Percentiles rank a stretch among this genome's conserved stretches.
phyloP scores from a whole-genome alignment of 2,888 invertebrate genomes.

The Beris morrisii region DNA sequence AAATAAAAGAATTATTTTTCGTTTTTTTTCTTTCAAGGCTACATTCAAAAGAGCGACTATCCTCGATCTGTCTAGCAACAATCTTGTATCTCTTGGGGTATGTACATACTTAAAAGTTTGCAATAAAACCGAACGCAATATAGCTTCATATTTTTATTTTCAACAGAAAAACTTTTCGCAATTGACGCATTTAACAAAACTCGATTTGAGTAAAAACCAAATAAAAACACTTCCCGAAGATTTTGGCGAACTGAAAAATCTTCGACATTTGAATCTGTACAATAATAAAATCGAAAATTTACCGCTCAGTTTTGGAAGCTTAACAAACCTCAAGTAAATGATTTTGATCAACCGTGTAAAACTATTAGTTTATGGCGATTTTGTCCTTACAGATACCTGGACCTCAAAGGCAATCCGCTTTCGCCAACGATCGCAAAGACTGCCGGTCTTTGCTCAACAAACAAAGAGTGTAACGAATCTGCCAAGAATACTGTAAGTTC shows the following conservation, averaged over 20 bases:
- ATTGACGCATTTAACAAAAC: conserved; percentile 66
- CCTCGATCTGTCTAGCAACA: conserved; percentile 74
- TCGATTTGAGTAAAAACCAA: conserved; percentile 78
- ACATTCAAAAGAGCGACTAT: conserved; percentile 65
- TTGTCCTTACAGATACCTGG: conserved; percentile 64
- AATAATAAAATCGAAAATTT: conserved; percentile 66
- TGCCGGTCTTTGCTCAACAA: conserved; percentile 74
- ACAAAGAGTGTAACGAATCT: conserved; percentile 70
- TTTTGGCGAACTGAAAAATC: conserved; percentile 69
- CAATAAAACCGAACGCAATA: conserved; percentile 5
- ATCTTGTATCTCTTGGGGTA: conserved; percentile 66
- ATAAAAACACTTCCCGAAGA: conserved; percentile 71
- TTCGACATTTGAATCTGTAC: conserved; percentile 74
- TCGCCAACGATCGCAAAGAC: conserved; percentile 66
- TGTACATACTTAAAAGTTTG: conserved; percentile 50
- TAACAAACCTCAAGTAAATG: conserved; percentile 61
- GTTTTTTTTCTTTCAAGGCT: conserved; percentile 58
- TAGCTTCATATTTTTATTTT: conserved; percentile 39
- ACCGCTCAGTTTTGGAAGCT: conserved; percentile 70
- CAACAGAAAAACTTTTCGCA: conserved; percentile 63
- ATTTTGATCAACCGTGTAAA: background rate
- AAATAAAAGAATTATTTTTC: conserved; percentile 33
- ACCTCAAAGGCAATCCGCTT: conserved; percentile 78
- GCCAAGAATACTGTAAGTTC: conserved; percentile 65
- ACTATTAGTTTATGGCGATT: background rate